A percentile compares a stretch with the other conserved stretches of the same genome.
These are phyloP conservation scores for Pampusana beccarii DNA, from an alignment of 2,113 vertebrate species.

Conservation along the genomic window DNA sequence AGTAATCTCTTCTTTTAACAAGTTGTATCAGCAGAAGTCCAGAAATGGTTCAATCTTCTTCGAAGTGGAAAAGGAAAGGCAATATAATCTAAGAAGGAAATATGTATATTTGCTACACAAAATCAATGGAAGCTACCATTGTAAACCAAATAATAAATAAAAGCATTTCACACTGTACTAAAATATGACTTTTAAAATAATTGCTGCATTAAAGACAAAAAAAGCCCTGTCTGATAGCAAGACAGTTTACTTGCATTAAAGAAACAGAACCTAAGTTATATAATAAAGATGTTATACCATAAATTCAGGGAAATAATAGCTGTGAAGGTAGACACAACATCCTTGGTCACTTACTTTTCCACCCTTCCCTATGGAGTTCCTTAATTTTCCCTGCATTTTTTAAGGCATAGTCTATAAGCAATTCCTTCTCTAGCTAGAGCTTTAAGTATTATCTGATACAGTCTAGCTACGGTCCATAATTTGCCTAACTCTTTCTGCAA, in stretches of 20 bases:
- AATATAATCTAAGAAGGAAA: neutral
- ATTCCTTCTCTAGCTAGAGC: neutral
- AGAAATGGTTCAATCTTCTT: neutral
- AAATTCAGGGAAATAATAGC: neutral
- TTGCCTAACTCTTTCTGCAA: neutral
- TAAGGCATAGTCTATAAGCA: neutral
- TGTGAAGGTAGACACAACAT: neutral
- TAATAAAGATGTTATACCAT: neutral
- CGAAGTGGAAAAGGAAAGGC: neutral
- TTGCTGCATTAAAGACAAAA: neutral
- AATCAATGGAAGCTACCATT: neutral
- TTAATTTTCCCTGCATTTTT: neutral
- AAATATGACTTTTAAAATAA: neutral
- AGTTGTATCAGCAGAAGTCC: neutral
- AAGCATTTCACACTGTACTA: neutral
- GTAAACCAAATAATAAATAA: neutral
- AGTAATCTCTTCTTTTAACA: neutral
- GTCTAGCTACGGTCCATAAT: neutral
- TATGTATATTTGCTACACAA: neutral
- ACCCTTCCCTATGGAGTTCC: neutral
- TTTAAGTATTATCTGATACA: neutral
- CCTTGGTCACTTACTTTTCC: neutral
- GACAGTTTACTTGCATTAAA: neutral
- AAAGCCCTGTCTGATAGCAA: neutral
- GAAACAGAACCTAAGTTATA: neutral